A percentile compares a stretch with the other conserved stretches of the same genome.
These are phyloP conservation scores for Salvator merianae DNA, from an alignment of 2,113 vertebrate species.

Conservation along the genomic window DNA sequence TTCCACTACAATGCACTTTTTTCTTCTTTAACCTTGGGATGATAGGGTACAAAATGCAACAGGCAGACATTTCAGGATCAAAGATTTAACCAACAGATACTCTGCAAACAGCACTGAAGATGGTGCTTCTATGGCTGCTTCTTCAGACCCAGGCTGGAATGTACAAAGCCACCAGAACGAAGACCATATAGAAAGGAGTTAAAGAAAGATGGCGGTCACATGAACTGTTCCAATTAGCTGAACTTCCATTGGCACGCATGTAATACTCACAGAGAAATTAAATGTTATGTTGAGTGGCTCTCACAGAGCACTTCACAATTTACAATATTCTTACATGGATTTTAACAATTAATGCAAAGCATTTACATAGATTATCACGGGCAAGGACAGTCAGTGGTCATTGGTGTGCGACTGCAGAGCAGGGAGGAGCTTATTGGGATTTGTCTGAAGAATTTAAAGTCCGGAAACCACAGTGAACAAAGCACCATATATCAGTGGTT, in stretches of 20 bases:
- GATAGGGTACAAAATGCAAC: background rate
- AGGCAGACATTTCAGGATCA: background rate
- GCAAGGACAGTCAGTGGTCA: background rate
- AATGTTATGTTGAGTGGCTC: background rate
- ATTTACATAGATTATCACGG: background rate
- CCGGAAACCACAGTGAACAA: no score
- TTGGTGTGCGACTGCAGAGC: no score
- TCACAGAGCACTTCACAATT: background rate
- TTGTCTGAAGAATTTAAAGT: no score
- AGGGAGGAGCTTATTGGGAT: no score
- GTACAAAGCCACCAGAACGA: background rate
- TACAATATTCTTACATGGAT: background rate
- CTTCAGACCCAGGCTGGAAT: background rate
- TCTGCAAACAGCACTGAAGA: no score
- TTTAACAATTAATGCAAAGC: background rate
- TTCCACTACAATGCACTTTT: no score
- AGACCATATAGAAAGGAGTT: background rate
- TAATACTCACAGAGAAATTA: background rate
- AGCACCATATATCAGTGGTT: no score
- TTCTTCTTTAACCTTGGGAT: background rate
- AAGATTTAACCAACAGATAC: background rate
- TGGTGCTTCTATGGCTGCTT: background rate
- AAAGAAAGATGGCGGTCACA: no score
- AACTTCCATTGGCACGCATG: background rate
- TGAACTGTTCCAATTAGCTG: background rate